Evolutionary conservation across 2,797 vertebrate species (phyloP), one percentile per base, ranked within the genome.

Genomic region (Girardinus metallicus): DNA sequence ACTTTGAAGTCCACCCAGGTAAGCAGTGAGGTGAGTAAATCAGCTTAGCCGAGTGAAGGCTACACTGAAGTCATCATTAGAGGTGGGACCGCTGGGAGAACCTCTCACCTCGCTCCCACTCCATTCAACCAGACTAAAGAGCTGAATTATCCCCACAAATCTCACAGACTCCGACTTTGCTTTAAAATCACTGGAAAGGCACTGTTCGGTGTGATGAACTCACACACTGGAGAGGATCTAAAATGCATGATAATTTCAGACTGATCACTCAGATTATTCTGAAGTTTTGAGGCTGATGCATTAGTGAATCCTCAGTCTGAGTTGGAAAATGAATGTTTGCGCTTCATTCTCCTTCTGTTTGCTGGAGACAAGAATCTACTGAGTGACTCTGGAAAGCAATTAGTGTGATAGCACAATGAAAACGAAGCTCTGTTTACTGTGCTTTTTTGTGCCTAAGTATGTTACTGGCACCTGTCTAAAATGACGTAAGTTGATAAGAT

Each of bases 311-410:
- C 23, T 26, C 41, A 80, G 49, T 64, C 31, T 0, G 9, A 71
- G 74, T 53, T 77, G 73, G 87, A 85, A 86, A 84, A 77, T 46
- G 66, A 88, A 77, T 76, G 85, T 91, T 90, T 91, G 86, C 73
- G 80, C 79, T 88, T 66, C 16, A 5, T 85, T 85, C 53, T 80
- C 1, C n/a, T 41, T 88, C 41, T 91, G 36, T 93, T 93, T 92
- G 87, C 70, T 71, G 39, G 83, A 86, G 77, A 87, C 77, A 76
- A 72, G 75, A 44, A 53, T 82, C 76, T 75, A 78, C 78, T 78
- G 79, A 80, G 16, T 73, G 31, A 73, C 81, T 81, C 80, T 81
- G 75, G 62, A 86, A 83, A 86, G 86, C 83, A 87, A 81, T 84
- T 73, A 60, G 23, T 15, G 41, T 5, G 15, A 83, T 55, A 46